Evolutionary conservation across 1,140 invertebrate genomes (phyloP), one percentile per base, ranked within the genome.

Genomic region (Cherax destructor): DNA sequence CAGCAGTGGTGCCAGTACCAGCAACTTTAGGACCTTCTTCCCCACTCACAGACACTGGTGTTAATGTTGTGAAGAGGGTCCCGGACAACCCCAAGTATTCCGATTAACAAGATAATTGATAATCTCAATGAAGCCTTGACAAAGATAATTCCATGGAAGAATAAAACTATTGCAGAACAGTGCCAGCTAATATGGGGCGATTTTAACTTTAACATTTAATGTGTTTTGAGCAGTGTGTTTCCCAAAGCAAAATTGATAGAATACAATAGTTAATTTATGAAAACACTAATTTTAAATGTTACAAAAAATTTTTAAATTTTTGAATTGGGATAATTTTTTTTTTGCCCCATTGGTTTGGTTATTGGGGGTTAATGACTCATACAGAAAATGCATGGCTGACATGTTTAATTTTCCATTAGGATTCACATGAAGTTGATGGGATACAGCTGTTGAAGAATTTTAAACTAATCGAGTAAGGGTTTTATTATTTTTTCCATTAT

Each of bases 11-110:
- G 52, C 50, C 59, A 74, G 69, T n/a, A 80, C 65, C 24, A 83
- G 69, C 18, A 80, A 61, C 50, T 83, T 83, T 61, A 41, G 80
- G 80, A 6, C 80, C 81, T 10, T 9, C 41, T 5, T 61, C 80
- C 11, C 52, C 88, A 9, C n/a, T 59, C 16, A 30, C 47, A 30
- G 41, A 72, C 10, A 47, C 7, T 30, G 81, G 65, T 10, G 69
- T 83, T 69, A 30, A 83, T 49, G 78, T 24, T 13, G 47, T 69
- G 5, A 83, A 24, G 94, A 98, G 99, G 93, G 99, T 98, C 0
- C 98, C 98, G 72, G 98, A 97, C 41, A 98, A 95, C 95, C 95
- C 30, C 94, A 16, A 79, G 49, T 49, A 83, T 89, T 24, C 78
- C 13, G 96, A 97, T 93, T 96, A 97, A 50, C 96, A 95, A 30